Evolutionary conservation across 2,888 invertebrate genomes (phyloP).

Genomic region (Choreutis nemorana): DNA sequence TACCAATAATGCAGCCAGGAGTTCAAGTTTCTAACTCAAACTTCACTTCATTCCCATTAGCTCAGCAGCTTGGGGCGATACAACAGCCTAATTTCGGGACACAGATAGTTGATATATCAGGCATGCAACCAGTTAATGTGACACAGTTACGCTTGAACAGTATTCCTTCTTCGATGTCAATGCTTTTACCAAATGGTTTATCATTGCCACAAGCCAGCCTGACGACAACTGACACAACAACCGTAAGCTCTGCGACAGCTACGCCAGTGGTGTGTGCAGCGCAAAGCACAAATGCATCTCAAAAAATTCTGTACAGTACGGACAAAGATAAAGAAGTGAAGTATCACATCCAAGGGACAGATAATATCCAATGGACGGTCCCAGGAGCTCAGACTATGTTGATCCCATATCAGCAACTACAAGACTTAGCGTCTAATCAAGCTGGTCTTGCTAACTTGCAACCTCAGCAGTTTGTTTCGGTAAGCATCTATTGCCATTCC

Average conservation of each 20-base stretch:
- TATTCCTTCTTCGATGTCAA: slow-evolving; percentile 56
- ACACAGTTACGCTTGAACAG: slow-evolving; percentile 50
- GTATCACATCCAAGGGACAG: slow-evolving; percentile 53
- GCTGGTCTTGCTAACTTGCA: slow-evolving; percentile 42
- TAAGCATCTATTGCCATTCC: slow-evolving; percentile 23
- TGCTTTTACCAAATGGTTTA: slow-evolving; percentile 51
- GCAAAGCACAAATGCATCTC: slow-evolving; percentile 45
- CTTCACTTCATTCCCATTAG: slow-evolving; percentile 47
- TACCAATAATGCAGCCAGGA: slow-evolving; percentile 56
- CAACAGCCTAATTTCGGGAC: slow-evolving; percentile 54
- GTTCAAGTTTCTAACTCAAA: slow-evolving; percentile 52
- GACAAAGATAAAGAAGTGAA: slow-evolving; percentile 57
- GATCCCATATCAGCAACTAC: slow-evolving; percentile 55
- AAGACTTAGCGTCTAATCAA: slow-evolving; percentile 43
- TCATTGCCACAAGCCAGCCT: slow-evolving; percentile 49
- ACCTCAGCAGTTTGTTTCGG: slow-evolving; percentile 55
- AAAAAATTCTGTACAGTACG: slow-evolving; percentile 52
- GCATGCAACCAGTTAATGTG: slow-evolving; percentile 55
- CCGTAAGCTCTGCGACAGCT: slow-evolving; percentile 48
- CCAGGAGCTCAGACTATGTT: slow-evolving; percentile 58
- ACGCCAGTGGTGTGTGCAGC: slow-evolving; percentile 58
- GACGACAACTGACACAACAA: slow-evolving; percentile 40
- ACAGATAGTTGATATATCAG: slow-evolving; percentile 50
- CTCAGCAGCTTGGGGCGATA: slow-evolving; percentile 33
- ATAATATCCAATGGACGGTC: slow-evolving; percentile 52